These are phyloP conservation scores for Phainopepla nitens DNA, from an alignment of 2,113 vertebrate species.

Conservation along the genomic window DNA sequence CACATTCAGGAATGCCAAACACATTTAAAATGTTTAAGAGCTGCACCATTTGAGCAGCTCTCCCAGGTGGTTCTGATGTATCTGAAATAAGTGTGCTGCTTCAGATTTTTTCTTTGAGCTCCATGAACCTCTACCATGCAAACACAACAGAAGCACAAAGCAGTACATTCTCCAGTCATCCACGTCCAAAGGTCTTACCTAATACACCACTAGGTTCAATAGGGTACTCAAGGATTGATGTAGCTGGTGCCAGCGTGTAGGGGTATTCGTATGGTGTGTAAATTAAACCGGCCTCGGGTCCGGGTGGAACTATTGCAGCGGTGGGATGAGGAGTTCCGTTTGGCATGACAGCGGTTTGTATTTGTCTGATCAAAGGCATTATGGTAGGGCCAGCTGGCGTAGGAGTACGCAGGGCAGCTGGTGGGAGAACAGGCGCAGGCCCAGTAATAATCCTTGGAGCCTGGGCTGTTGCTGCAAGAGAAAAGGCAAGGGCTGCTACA, in stretches of 20 bases:
- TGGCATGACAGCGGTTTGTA: conserved; percentile 95
- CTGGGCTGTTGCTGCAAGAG: conserved; percentile 92
- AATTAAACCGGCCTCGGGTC: conserved; percentile 93
- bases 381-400: conserved; percentile 89
- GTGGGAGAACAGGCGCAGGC: conserved; percentile 89
- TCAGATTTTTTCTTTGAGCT: background rate
- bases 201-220: conserved; percentile 97
- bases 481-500: conserved; percentile 94
- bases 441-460: conserved; percentile 93
- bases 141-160: background rate
- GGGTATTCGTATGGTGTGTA: conserved; percentile 98
- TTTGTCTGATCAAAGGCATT: conserved; percentile 99
- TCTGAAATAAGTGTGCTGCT: background rate
- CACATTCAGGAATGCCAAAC: background rate
- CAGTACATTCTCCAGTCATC: background rate
- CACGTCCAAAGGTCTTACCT: conserved; percentile 76
- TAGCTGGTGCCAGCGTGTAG: conserved; percentile 93
- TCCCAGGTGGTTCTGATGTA: background rate
- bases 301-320: conserved; percentile 88
- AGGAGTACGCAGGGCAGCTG: conserved; percentile 84
- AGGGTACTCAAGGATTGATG: conserved; percentile 97
- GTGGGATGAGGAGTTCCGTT: conserved; percentile 90
- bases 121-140: background rate
- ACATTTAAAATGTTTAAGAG: background rate
- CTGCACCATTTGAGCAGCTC: background rate